Evolutionary conservation across 2,797 vertebrate genomes (phyloP).

Genomic region (Chromobotia macracanthus): DNA sequence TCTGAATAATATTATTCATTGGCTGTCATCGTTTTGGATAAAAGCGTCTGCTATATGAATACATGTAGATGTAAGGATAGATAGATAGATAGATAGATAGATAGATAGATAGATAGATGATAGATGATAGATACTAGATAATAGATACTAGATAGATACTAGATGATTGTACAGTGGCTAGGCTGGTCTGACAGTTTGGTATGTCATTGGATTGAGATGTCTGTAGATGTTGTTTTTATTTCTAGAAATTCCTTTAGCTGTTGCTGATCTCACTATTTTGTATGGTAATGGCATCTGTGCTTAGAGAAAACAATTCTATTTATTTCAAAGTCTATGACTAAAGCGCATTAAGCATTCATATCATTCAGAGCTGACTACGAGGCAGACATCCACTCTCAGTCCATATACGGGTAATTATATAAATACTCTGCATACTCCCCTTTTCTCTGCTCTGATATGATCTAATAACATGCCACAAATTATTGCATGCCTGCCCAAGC

Average conservation of each 20-base stretch:
- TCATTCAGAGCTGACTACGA: conserved; percentile 46
- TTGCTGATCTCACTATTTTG: conserved; percentile 39
- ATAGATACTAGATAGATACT: no score
- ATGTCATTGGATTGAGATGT: not conserved
- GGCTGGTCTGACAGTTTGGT: not conserved
- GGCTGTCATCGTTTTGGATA: no score
- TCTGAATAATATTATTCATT: not conserved
- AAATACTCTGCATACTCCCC: conserved; percentile 59
- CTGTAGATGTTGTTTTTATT: conserved; percentile 25
- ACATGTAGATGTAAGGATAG: not conserved
- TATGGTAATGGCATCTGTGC: conserved; percentile 46
- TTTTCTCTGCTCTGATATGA: conserved; percentile 62
- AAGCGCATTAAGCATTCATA: conserved; percentile 56
- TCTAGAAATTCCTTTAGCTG: conserved; percentile 14
- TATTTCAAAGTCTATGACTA: conserved; percentile 45
- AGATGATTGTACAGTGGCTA: not conserved
- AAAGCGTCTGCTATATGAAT: no score
- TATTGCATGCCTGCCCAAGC: conserved; percentile 60
- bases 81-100: not conserved
- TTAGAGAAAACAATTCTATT: conserved; percentile 38
- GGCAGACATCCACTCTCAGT: conserved; percentile 43
- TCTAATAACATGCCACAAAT: conserved; percentile 67
- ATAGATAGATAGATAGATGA: not conserved
- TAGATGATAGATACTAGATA: no score
- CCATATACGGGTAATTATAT: conserved; percentile 62